A percentile compares a stretch with the other conserved stretches of the same genome.
phyloP scores from a whole-genome alignment of 2,113 vertebrate species.

The Carettochelys insculpta region DNA sequence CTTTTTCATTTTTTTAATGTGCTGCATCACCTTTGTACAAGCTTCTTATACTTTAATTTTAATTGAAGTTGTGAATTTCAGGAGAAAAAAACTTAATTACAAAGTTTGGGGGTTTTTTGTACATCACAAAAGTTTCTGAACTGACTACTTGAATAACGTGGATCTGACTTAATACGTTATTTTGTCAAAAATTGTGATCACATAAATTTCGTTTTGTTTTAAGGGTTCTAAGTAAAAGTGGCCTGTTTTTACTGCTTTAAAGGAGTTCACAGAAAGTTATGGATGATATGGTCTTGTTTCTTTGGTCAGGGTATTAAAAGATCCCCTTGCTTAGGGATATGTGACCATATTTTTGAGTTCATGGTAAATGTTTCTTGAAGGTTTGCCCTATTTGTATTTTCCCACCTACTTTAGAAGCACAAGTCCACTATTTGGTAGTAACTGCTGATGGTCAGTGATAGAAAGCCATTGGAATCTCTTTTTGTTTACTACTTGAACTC shows the following conservation, averaged over 20 bases:
- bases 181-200: not conserved
- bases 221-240: not conserved
- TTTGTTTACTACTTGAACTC: not conserved
- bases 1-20: not conserved
- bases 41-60: not conserved
- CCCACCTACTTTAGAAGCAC: fast-evolving
- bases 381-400: not conserved
- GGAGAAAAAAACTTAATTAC: not conserved
- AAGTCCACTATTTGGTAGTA: not conserved
- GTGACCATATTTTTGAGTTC: not conserved
- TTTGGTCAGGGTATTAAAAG: not conserved
- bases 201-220: not conserved
- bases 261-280: not conserved
- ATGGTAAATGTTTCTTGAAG: not conserved
- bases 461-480: not conserved
- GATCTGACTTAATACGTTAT: not conserved
- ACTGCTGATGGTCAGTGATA: not conserved
- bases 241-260: not conserved
- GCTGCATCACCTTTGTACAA: not conserved
- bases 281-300: fast-evolving
- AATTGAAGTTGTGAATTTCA: not conserved
- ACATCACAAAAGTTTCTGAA: not conserved
- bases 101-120: too few species aligned
- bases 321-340: not conserved
- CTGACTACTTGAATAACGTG: not conserved